Base-by-base conservation (phyloP, 2,888 invertebrate genomes). In the Eumacrocentrus americanus region DNA sequence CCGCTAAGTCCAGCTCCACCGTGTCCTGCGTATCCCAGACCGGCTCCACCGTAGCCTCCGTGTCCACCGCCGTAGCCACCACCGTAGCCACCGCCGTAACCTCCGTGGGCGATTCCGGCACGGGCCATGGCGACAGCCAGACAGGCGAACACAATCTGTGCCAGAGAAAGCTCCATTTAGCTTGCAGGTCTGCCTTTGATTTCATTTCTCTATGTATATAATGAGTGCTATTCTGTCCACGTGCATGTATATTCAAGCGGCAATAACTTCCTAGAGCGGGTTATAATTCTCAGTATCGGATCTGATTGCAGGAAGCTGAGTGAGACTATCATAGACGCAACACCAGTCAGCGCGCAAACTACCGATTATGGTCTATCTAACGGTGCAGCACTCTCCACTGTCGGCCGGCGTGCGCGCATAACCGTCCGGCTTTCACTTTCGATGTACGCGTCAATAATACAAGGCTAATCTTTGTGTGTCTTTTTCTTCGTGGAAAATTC, bases 101-200 rank as follows among this genome's bases (percentile, higher is more conserved):
- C 75, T 64, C 78, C 79, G 64, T 79, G 78, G 54, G 77, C 76
- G 69, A 79, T 75, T 66, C 80, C 80, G 67, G 80, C 80, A 61
- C 77, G 79, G 50, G 78, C 80, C 72, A 80, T 76, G 68, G 80
- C 80, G 25, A 81, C 79, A 62, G 81, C 80, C 72, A 81, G 73
- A 70, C 81, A 81, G 71, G 79, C 80, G 78, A 81, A 78, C 67
- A 79, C 81, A 70, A 81, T 76, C 81, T 81, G 70, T n/a, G n/a
- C n/a, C 47, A 63, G 66, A 58, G 16, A 59, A 29, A 38, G 22
- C 22, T 7, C 38, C 3, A 14, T 16, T 42, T n/a, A 48, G 35
- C 62, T 56, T 23, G 40, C 37, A 46, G 53, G 40, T 5, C 1
- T 3, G 23, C 23, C 22, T 38, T 34, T 53, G n/a, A 34, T 57